These are phyloP conservation scores for Cyprinodon diabolis DNA, from an alignment of 2,797 vertebrate genomes.

Conservation along the genomic window DNA sequence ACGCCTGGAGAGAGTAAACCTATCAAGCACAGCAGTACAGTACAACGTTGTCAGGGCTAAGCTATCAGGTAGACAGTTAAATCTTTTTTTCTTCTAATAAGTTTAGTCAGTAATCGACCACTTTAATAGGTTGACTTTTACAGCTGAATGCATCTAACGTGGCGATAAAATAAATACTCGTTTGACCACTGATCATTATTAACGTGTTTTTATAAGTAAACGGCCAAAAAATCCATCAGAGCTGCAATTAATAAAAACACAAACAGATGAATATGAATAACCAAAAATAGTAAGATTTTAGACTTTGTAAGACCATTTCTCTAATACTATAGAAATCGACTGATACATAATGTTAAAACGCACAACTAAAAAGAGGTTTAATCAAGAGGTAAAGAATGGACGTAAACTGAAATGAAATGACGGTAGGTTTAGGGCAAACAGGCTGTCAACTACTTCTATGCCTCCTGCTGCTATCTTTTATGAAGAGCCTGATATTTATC, in stretches of 20 bases:
- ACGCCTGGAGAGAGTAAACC: conserved; percentile 2
- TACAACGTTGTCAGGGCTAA: background rate
- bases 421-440: no score
- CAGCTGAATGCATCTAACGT: background rate
- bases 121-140: background rate
- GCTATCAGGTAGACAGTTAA: background rate
- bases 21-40: background rate
- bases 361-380: background rate
- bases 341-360: background rate
- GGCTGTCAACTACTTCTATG: no score
- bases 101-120: conserved; percentile 1
- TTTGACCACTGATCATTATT: no score
- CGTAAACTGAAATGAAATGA: no score
- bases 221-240: background rate
- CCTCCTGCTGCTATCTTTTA: background rate
- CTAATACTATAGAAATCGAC: background rate
- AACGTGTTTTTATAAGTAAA: no score
- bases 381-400: background rate
- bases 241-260: background rate
- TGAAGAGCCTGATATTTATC: background rate
- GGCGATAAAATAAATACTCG: background rate
- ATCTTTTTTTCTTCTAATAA: background rate
- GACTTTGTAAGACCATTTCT: background rate
- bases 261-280: background rate
- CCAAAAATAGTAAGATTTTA: background rate